phyloP scores from a whole-genome alignment of 1,140 invertebrate genomes.

The Cotesia chilonis region DNA sequence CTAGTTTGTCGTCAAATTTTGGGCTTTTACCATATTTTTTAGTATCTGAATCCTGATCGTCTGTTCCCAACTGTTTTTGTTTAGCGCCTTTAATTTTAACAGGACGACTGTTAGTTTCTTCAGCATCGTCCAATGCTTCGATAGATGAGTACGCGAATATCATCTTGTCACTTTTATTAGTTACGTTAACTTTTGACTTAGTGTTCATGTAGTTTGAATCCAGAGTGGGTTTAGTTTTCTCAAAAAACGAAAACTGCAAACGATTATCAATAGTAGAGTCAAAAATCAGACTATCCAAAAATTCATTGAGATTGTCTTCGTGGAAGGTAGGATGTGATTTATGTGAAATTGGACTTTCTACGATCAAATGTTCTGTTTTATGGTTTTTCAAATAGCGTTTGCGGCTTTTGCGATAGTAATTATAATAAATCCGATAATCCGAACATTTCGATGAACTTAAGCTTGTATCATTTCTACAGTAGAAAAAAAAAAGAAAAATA shows the following conservation, averaged over 20 bases:
- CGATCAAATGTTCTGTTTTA: slow-evolving; percentile 54
- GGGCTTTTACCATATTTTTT: slow-evolving; percentile 63
- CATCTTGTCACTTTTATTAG: slow-evolving; percentile 55
- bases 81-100: slow-evolving; percentile 54
- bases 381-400: slow-evolving; percentile 37
- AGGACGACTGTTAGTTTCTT: slow-evolving; percentile 43
- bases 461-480: slow-evolving; percentile 52
- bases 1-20: slow-evolving; percentile 61
- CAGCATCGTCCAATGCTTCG: slow-evolving; percentile 53
- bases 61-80: slow-evolving; percentile 59
- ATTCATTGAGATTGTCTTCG: slow-evolving; percentile 56
- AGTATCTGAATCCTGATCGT: slow-evolving; percentile 56
- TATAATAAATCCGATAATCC: slow-evolving; percentile 33
- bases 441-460: slow-evolving; percentile 48
- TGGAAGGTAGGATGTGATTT: slow-evolving; percentile 45
- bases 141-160: slow-evolving; percentile 51
- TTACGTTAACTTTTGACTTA: slow-evolving; percentile 54
- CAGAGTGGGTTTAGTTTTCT: slow-evolving; percentile 48
- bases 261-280: slow-evolving; percentile 27
- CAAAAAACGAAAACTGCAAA: slow-evolving; percentile 50
- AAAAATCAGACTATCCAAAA: slow-evolving; percentile 39
- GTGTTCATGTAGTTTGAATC: slow-evolving; percentile 43
- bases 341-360: slow-evolving; percentile 54
- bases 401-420: slow-evolving; percentile 22
- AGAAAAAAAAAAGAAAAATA: slow-evolving; percentile 17